Conservation (phyloP, 2,888 invertebrate species). For the Megaustenia siamemsis region DNA sequence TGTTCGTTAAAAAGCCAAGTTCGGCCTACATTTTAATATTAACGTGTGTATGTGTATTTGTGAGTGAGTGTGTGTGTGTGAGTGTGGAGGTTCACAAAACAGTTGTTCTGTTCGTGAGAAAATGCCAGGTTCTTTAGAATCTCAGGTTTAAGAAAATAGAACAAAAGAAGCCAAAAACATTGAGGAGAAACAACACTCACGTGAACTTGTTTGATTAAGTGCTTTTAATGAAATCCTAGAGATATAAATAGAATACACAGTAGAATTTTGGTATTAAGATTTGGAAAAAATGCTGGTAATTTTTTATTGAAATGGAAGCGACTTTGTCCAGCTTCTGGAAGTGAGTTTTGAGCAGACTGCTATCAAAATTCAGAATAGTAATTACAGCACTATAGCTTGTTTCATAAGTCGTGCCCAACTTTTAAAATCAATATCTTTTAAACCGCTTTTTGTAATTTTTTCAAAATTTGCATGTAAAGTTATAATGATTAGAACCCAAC, state of each 20-base stretch:
- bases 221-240: slow-evolving; percentile 32
- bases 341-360: too few relatives aligned
- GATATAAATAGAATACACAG: not conserved
- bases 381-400: too few relatives aligned
- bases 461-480: too few relatives aligned
- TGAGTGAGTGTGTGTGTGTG: too few relatives aligned
- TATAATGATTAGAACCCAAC: too few relatives aligned
- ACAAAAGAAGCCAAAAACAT: slow-evolving; percentile 18
- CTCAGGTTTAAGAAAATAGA: slow-evolving; percentile 33
- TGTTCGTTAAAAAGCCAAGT: not conserved
- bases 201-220: slow-evolving; percentile 22
- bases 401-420: too few relatives aligned
- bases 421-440: too few relatives aligned
- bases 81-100: too few relatives aligned
- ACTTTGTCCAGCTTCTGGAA: not conserved
- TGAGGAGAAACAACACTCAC: slow-evolving; percentile 2
- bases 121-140: slow-evolving; percentile 29
- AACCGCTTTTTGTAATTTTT: too few relatives aligned
- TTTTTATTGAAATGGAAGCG: not conserved
- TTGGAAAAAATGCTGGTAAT: not conserved
- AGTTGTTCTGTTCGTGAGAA: slow-evolving; percentile 33
- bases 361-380: too few relatives aligned
- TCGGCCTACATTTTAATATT: slow-evolving; percentile 18
- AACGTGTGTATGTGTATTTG: not conserved
- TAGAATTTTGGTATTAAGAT: not conserved